Evolutionary conservation across 2,113 vertebrate genomes (phyloP).

Genomic region (Nothoprocta perdicaria): DNA sequence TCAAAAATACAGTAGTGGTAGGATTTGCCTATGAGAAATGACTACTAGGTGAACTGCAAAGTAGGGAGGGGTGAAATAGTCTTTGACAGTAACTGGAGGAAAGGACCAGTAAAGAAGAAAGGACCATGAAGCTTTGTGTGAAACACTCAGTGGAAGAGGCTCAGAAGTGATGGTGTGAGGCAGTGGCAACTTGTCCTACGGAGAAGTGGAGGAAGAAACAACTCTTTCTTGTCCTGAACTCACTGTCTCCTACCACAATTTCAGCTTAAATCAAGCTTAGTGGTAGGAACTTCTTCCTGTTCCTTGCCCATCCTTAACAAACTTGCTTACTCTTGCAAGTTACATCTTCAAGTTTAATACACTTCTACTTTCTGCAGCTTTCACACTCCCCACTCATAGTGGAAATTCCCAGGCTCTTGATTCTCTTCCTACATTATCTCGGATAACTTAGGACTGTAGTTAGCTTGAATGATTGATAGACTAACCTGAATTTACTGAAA

Average conservation of each 20-base stretch:
- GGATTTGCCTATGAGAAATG: neutral
- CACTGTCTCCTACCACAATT: neutral
- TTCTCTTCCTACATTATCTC: neutral
- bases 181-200: neutral
- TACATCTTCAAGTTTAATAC: neutral
- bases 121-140: neutral
- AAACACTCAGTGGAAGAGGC: neutral
- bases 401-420: neutral
- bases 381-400: neutral
- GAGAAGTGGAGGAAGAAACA: neutral
- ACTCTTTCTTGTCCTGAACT: neutral
- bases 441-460: neutral
- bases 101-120: neutral
- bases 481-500: neutral
- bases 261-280: neutral
- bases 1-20: neutral
- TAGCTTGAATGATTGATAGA: neutral
- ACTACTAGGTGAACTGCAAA: neutral
- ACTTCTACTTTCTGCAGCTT: neutral
- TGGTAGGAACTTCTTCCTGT: neutral
- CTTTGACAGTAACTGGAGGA: neutral
- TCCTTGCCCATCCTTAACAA: neutral
- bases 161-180: neutral
- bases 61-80: neutral
- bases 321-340: neutral